Evolutionary conservation across 2,113 vertebrate genomes (phyloP).

Genomic region (Rhombomys opimus): DNA sequence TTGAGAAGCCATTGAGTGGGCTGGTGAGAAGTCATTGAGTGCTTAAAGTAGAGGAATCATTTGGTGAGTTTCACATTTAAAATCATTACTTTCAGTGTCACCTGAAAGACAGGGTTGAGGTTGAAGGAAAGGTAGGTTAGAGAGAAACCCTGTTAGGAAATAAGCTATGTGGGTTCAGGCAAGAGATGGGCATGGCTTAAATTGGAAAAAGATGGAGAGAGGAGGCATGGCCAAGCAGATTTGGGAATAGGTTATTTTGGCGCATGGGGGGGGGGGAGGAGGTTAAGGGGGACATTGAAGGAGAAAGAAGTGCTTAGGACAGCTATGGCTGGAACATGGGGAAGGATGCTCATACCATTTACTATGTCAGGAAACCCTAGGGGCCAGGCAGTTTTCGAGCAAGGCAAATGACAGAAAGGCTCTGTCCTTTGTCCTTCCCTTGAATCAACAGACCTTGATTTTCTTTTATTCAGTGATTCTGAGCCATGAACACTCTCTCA

Average conservation of each 20-base stretch:
- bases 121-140: neutral
- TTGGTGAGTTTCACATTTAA: slow-evolving; percentile 40
- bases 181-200: neutral
- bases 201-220: neutral
- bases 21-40: neutral
- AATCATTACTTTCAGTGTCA: neutral
- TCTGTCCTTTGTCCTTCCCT: neutral
- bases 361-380: neutral
- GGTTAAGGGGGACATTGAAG: neutral
- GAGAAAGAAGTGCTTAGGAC: neutral
- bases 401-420: neutral
- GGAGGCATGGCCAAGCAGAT: neutral
- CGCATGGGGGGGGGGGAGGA: neutral
- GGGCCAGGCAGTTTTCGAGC: neutral
- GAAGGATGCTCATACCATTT: neutral
- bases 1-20: neutral
- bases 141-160: neutral
- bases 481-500: neutral
- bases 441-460: neutral
- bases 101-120: neutral
- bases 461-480: slow-evolving; percentile 27
- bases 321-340: neutral
- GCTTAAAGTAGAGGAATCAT: neutral
- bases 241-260: neutral
- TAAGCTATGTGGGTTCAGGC: neutral